phyloP scores from a whole-genome alignment of 2,113 vertebrate species.

The Gnathonemus longibarbis region DNA sequence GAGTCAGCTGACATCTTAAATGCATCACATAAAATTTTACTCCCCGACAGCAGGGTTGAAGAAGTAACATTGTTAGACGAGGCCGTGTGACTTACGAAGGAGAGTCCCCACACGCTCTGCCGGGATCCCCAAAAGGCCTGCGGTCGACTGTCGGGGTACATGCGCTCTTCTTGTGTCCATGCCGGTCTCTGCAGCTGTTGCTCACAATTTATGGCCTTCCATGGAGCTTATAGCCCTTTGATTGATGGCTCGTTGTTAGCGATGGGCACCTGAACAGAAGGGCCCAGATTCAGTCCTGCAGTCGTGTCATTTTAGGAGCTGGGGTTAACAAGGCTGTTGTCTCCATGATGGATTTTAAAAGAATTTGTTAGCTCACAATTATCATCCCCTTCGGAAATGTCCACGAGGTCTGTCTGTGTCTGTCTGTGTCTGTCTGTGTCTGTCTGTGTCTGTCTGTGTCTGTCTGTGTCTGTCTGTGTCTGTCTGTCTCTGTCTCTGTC shows the following conservation, averaged over 20 bases:
- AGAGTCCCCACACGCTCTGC: neutral
- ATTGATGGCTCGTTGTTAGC: neutral
- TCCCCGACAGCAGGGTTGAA: neutral
- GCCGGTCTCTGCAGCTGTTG: neutral
- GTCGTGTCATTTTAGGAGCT: neutral
- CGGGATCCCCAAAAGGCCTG: neutral
- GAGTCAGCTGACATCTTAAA: slow-evolving; percentile 3
- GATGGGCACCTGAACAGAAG: neutral
- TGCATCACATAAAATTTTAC: neutral
- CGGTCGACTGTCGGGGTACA: neutral
- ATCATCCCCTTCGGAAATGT: no score
- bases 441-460: no score
- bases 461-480: neutral
- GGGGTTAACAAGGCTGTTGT: neutral
- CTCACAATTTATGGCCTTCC: neutral
- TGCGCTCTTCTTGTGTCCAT: neutral
- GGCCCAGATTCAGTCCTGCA: neutral
- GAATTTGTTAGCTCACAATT: neutral
- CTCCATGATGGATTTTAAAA: neutral
- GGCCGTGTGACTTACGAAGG: neutral
- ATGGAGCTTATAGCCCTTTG: neutral
- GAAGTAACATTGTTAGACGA: neutral
- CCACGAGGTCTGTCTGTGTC: no score
- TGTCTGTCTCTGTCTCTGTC: neutral
- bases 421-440: neutral